These are phyloP conservation scores for Listrodromus nycthemerus DNA, from an alignment of 2,888 invertebrate genomes.

Conservation along the genomic window DNA sequence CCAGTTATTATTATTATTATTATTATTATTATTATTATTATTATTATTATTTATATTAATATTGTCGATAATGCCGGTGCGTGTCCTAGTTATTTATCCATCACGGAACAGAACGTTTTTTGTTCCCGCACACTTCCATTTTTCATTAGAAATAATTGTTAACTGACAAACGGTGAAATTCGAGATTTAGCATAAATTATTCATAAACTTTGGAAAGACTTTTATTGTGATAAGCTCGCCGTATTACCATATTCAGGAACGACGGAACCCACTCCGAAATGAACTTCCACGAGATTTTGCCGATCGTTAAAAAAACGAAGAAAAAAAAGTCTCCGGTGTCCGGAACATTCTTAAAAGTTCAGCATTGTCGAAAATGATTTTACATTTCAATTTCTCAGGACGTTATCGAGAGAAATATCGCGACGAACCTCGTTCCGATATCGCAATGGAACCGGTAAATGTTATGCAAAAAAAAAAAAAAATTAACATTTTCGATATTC, in stretches of 20 bases:
- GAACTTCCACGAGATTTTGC: neutral
- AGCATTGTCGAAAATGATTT: neutral
- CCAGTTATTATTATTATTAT: no score
- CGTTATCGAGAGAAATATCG: no score
- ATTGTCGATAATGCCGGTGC: no score
- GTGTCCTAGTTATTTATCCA: no score
- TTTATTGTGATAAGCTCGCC: neutral
- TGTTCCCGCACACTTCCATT: neutral
- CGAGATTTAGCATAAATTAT: constrained; percentile 4
- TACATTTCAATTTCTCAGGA: neutral
- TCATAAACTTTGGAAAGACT: constrained; percentile 1
- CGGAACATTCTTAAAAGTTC: neutral
- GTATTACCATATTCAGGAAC: neutral
- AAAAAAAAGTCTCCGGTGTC: neutral
- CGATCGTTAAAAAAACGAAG: neutral
- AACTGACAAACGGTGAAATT: neutral
- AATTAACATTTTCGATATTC: no score
- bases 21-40: no score
- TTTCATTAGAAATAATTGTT: constrained; percentile 1
- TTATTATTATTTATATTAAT: no score
- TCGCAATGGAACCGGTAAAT: no score
- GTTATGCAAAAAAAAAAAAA: no score
- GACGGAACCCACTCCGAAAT: neutral
- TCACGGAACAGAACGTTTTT: neutral
- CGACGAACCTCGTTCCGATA: no score